phyloP scores from a whole-genome alignment of 2,888 invertebrate genomes.

The Cerastis rubricosa region DNA sequence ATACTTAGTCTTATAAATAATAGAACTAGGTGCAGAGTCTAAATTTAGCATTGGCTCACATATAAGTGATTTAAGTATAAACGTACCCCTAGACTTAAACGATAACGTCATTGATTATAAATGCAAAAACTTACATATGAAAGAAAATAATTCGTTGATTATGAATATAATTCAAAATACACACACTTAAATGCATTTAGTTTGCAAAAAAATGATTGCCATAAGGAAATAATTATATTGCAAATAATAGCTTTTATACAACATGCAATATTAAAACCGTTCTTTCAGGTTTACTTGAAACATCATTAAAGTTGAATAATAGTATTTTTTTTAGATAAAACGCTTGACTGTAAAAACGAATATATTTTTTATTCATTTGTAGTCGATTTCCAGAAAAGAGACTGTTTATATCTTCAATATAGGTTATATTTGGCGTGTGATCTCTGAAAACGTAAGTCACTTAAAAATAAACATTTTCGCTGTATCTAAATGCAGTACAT shows the following conservation, averaged over 20 bases:
- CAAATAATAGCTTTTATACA: neutral
- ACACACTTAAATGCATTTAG: neutral
- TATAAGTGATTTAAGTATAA: slow-evolving; percentile 36
- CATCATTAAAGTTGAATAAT: neutral
- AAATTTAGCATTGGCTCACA: slow-evolving; percentile 43
- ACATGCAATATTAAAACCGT: neutral
- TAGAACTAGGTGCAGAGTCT: slow-evolving; percentile 50
- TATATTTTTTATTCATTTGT: neutral
- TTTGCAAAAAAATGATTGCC: neutral
- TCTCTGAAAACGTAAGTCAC: slow-evolving; percentile 16
- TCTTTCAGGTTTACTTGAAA: neutral
- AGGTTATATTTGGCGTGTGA: neutral
- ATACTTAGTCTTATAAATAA: slow-evolving; percentile 51
- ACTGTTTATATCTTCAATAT: neutral
- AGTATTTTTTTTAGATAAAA: neutral
- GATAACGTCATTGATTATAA: slow-evolving; percentile 36
- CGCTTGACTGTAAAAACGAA: neutral
- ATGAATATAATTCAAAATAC: slow-evolving; percentile 25
- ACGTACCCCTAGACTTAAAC: slow-evolving; percentile 5
- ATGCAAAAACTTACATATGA: slow-evolving; percentile 44
- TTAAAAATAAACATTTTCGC: slow-evolving; percentile 32
- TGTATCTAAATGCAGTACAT: slow-evolving; percentile 59
- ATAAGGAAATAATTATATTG: neutral
- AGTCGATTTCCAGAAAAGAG: neutral
- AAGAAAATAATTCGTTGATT: slow-evolving; percentile 20